phyloP scores from a whole-genome alignment of 1,140 invertebrate species.

The Teleogryllus occipitalis region DNA sequence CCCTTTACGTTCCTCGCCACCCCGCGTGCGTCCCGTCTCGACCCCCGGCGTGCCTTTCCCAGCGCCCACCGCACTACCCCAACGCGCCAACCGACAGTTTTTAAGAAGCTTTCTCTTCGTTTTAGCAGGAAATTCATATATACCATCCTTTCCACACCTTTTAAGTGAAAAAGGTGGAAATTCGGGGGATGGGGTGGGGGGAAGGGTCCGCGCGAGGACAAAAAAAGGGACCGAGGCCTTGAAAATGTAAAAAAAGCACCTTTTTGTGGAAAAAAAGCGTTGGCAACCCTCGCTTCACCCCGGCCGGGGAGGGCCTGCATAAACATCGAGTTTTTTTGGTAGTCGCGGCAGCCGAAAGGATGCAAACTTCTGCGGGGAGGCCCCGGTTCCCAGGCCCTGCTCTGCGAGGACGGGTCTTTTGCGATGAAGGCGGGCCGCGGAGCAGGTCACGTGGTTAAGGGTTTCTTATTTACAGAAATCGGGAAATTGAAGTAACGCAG shows the following conservation, averaged over 20 bases:
- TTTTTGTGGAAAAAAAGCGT: background rate
- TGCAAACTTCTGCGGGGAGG: background rate
- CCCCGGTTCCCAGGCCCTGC: background rate
- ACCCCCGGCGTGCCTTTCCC: background rate
- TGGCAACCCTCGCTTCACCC: background rate
- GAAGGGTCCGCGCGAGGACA: background rate
- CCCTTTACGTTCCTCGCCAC: background rate
- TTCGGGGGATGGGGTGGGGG: background rate
- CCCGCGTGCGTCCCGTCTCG: background rate
- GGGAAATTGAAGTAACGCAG: background rate
- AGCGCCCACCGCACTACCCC: background rate
- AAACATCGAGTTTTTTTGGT: background rate
- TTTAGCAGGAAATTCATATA: background rate
- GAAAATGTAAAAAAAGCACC: background rate
- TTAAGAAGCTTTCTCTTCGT: background rate
- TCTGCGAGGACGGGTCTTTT: too few species aligned
- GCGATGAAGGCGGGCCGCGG: too few species aligned
- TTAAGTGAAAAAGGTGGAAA: background rate
- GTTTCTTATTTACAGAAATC: slow-evolving; percentile 1
- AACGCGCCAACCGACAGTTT: background rate
- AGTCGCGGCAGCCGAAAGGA: background rate
- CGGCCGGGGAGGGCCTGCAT: background rate
- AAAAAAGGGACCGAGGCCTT: background rate
- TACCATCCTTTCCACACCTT: background rate
- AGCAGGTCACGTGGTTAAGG: background rate